Percentiles rank a stretch among this genome's conserved stretches.
Conservation (phyloP, 2,888 invertebrate species). For the Volucella inanis region DNA sequence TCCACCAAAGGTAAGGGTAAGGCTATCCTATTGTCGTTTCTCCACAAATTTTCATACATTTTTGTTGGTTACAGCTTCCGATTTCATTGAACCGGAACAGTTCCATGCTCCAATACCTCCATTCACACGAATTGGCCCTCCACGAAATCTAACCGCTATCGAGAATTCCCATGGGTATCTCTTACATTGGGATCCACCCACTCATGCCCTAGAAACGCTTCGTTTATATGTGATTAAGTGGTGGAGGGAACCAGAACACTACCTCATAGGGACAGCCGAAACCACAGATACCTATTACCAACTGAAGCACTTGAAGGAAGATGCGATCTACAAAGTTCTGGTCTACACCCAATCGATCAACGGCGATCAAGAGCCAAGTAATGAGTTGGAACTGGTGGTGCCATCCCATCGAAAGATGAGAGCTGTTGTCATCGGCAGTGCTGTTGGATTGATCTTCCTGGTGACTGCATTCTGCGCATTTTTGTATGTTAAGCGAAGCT, state of each 20-base stretch:
- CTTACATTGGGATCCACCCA: slow-evolving; percentile 89
- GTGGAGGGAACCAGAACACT: slow-evolving; percentile 87
- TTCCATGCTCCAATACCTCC: slow-evolving; percentile 76
- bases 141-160: slow-evolving; percentile 88
- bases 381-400: slow-evolving; percentile 86
- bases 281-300: slow-evolving; percentile 88
- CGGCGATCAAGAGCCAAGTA: slow-evolving; percentile 86
- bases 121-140: slow-evolving; percentile 85
- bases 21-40: slow-evolving; percentile 59
- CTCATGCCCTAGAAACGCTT: slow-evolving; percentile 84
- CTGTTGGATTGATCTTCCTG: slow-evolving; percentile 88
- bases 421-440: slow-evolving; percentile 88
- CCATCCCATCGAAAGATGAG: slow-evolving; percentile 89
- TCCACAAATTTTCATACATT: slow-evolving; percentile 12
- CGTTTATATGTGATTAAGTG: slow-evolving; percentile 88
- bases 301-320: slow-evolving; percentile 89
- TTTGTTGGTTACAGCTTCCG: slow-evolving; percentile 39
- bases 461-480: slow-evolving; percentile 87
- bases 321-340: slow-evolving; percentile 89
- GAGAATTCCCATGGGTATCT: slow-evolving; percentile 90
- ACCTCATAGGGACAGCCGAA: slow-evolving; percentile 87
- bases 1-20: slow-evolving; percentile 86
- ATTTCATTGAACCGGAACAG: slow-evolving; percentile 71
- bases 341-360: slow-evolving; percentile 87
- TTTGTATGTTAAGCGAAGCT: slow-evolving; percentile 83